These are phyloP conservation scores for Vespertilio murinus DNA, from an alignment of 2,797 vertebrate species.

Conservation along the genomic window DNA sequence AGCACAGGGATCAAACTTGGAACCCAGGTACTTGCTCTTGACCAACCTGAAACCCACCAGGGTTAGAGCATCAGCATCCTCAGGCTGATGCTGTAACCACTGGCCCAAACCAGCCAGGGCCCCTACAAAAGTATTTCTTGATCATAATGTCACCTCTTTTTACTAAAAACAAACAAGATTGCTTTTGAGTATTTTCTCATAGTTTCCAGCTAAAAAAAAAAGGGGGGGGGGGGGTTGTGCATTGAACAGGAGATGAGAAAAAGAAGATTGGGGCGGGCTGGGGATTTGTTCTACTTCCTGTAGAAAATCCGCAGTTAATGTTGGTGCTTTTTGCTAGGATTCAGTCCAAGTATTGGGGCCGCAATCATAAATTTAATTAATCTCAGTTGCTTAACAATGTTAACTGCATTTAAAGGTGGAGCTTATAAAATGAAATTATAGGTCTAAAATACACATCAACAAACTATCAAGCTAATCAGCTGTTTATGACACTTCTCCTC, in stretches of 20 bases:
- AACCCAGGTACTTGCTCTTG: no score
- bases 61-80: no score
- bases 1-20: no score
- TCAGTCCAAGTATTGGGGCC: neutral
- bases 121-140: neutral
- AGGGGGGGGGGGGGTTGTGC: neutral
- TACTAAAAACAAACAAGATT: neutral
- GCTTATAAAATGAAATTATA: neutral
- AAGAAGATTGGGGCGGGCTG: neutral
- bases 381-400: constrained; percentile 12
- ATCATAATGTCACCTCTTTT: neutral
- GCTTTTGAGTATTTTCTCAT: neutral
- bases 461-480: neutral
- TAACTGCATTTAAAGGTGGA: neutral
- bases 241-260: neutral
- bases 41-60: no score
- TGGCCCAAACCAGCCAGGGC: no score
- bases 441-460: neutral
- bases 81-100: no score
- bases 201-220: neutral
- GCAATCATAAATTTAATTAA: neutral
- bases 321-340: neutral
- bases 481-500: neutral
- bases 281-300: neutral
- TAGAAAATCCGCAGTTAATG: neutral